Evolutionary conservation across 2,888 invertebrate genomes (phyloP).

Genomic region (Lamproptera curius): DNA sequence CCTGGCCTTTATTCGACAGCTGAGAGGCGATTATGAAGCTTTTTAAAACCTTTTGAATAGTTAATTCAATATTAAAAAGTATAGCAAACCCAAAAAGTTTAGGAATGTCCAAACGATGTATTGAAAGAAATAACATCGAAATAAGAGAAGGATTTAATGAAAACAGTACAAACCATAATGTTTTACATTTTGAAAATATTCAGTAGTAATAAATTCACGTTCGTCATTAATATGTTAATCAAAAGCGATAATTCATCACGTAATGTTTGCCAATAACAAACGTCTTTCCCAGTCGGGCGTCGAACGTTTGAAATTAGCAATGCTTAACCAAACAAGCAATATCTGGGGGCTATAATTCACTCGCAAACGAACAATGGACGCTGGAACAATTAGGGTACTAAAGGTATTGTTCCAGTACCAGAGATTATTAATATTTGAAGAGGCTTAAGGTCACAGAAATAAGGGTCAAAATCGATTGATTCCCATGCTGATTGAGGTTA

Average conservation of each 20-base stretch:
- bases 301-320: conserved; percentile 8
- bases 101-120: no score
- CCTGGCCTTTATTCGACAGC: no score
- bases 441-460: neutral
- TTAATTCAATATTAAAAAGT: no score
- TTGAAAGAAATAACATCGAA: no score
- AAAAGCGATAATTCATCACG: neutral
- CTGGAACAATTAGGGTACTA: conserved; percentile 20
- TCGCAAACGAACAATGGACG: conserved; percentile 16
- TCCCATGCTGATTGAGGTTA: neutral
- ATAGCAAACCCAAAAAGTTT: no score
- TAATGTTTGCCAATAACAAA: neutral
- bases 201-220: neutral
- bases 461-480: conserved; percentile 5
- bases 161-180: neutral
- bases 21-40: no score
- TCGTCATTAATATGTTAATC: neutral
- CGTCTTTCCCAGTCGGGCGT: conserved; percentile 12
- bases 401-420: conserved; percentile 19
- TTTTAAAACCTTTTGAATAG: no score
- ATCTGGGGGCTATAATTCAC: conserved; percentile 18
- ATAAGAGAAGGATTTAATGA: no score
- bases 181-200: neutral
- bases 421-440: conserved; percentile 2
- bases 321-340: conserved; percentile 19